Percentiles rank a stretch among this genome's conserved stretches.
These are phyloP conservation scores for Eilema depressum DNA, from an alignment of 2,888 invertebrate genomes.

Conservation along the genomic window DNA sequence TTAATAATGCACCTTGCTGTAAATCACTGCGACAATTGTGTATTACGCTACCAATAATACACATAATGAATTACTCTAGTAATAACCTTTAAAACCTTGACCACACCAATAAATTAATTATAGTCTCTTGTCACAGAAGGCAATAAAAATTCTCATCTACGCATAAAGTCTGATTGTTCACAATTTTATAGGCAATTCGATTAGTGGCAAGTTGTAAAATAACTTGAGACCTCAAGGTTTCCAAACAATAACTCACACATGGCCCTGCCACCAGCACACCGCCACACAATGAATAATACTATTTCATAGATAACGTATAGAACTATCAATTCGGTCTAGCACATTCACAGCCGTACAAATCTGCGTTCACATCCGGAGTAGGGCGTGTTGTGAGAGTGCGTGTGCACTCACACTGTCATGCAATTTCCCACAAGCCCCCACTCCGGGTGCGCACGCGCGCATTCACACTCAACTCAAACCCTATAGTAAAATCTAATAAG, in stretches of 20 bases:
- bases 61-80: conserved; percentile 46
- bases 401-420: conserved; percentile 63
- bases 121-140: conserved; percentile 62
- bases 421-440: conserved; percentile 68
- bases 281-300: conserved; percentile 62
- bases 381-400: conserved; percentile 69
- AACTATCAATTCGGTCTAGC: conserved; percentile 81
- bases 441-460: conserved; percentile 57
- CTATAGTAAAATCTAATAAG: conserved; percentile 64
- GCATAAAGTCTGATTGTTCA: conserved; percentile 77
- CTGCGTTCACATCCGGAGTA: conserved; percentile 84
- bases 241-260: conserved; percentile 67
- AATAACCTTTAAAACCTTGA: conserved; percentile 69
- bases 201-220: conserved; percentile 76
- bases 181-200: conserved; percentile 78
- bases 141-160: conserved; percentile 71
- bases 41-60: conserved; percentile 29
- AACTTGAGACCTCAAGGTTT: conserved; percentile 72
- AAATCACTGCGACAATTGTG: conserved; percentile 37
- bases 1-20: conserved; percentile 35
- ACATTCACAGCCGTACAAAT: conserved; percentile 80
- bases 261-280: conserved; percentile 53
- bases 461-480: conserved; percentile 53
- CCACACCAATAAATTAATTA: conserved; percentile 75
- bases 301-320: conserved; percentile 70